Base-by-base conservation (phyloP, 2,797 vertebrate genomes). In the Pseudomugil gertrudae region DNA sequence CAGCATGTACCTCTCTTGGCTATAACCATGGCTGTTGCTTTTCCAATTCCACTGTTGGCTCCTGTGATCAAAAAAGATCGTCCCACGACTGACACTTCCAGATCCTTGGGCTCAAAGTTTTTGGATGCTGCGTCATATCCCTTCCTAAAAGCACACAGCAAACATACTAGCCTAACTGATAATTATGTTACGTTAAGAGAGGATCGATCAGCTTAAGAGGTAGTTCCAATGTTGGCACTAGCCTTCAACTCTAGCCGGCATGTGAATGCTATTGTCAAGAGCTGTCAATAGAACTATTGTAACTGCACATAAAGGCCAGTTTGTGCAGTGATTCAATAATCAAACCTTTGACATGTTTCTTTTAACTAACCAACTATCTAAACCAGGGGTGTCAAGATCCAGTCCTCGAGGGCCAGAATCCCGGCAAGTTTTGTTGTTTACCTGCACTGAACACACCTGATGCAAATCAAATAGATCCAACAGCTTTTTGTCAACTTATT, bases 21-120 rank as follows among this genome's bases (percentile, higher is more conserved):
- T 68, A 95, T 91, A 58, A 83, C 85, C 78, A 84, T 83, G 56
- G 92, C 91, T 9, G 88, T 76, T 0, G 85, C 91, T 85, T 76
- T 93, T 60, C 94, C 94, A 21, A 94, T 94, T 21, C 92, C 93
- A 33, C 92, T 92, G 77, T 92, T 94, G 66, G 92, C 92, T 54
- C 94, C 93, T 0, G 93, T 95, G 69, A 94, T 79, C 92, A 94
- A 92, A 53, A 91, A 95, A 60, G 90, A 91, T 52, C 87, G 77
- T 47, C 93, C 93, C 26, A 91, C 92, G 6, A 92, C 87, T 0
- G 91, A 92, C 33, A 93, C 87, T 0, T 92, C 85, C 78, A 94
- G 56, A 51, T 93, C 90, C 61, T 83, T 76, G 8, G 76, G 75
- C 9, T 86, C 73, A 71, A 94, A 94, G 64, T 76, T 50, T 72